A percentile compares a stretch with the other conserved stretches of the same genome.
Evolutionary conservation across 2,888 invertebrate genomes (phyloP).

Genomic region (Homarus gammarus): DNA sequence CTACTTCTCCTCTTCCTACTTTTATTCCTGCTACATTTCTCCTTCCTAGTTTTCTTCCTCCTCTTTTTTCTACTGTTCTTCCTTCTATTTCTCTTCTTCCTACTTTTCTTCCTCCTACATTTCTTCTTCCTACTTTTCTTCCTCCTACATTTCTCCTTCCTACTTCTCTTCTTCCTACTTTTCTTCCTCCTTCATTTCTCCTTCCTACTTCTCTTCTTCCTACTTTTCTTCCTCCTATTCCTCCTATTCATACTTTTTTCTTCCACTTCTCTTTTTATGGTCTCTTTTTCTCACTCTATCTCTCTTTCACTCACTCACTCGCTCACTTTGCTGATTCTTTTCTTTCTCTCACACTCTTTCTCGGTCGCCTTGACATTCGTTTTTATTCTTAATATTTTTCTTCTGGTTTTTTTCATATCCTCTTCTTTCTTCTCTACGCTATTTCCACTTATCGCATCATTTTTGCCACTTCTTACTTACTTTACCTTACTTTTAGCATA

Average conservation of each 20-base stretch:
- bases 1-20: too few species aligned
- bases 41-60: too few species aligned
- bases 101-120: too few species aligned
- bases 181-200: background rate
- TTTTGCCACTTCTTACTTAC: too few species aligned
- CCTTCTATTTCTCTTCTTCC: too few species aligned
- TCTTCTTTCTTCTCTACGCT: background rate
- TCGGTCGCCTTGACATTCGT: background rate
- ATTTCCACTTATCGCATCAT: background rate
- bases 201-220: background rate
- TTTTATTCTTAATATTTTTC: background rate
- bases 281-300: background rate
- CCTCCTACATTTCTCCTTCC: too few species aligned
- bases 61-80: too few species aligned
- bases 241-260: background rate
- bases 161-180: too few species aligned
- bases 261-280: background rate
- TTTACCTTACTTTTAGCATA: too few species aligned
- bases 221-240: background rate
- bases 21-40: too few species aligned
- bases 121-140: too few species aligned
- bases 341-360: background rate
- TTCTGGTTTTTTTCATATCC: background rate
- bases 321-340: background rate
- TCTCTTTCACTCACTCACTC: background rate